These are phyloP conservation scores for Thymelicus sylvestris DNA, from an alignment of 2,888 invertebrate genomes.

Conservation along the genomic window DNA sequence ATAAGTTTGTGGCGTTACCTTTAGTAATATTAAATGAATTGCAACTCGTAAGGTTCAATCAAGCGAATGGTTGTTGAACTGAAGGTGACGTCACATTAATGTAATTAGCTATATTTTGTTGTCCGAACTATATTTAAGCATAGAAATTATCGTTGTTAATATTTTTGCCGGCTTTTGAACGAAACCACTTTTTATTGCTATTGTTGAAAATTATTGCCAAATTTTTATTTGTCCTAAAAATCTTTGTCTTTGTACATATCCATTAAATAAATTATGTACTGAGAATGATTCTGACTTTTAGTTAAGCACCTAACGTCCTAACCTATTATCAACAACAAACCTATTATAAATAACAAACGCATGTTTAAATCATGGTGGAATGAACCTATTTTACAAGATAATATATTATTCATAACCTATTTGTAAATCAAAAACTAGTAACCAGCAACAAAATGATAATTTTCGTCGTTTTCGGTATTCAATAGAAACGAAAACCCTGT, in stretches of 20 bases:
- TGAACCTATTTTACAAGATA: too few species aligned
- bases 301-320: constrained; percentile 42
- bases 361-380: too few species aligned
- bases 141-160: constrained; percentile 71
- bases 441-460: too few species aligned
- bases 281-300: constrained; percentile 60
- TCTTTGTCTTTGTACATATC: constrained; percentile 79
- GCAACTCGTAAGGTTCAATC: background rate
- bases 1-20: constrained; percentile 51
- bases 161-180: constrained; percentile 70
- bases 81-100: constrained; percentile 51
- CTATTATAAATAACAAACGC: too few species aligned
- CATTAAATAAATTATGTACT: constrained; percentile 82
- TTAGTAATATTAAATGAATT: constrained; percentile 29
- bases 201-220: constrained; percentile 81
- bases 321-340: too few species aligned
- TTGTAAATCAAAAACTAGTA: too few species aligned
- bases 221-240: constrained; percentile 79
- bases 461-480: too few species aligned
- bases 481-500: too few species aligned
- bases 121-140: constrained; percentile 65
- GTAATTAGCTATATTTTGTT: constrained; percentile 48
- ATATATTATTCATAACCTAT: too few species aligned
- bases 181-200: constrained; percentile 71
- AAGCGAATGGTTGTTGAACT: constrained; percentile 6